Conservation (phyloP, 2,888 invertebrate species). For the Onthophagus sagittarius region DNA sequence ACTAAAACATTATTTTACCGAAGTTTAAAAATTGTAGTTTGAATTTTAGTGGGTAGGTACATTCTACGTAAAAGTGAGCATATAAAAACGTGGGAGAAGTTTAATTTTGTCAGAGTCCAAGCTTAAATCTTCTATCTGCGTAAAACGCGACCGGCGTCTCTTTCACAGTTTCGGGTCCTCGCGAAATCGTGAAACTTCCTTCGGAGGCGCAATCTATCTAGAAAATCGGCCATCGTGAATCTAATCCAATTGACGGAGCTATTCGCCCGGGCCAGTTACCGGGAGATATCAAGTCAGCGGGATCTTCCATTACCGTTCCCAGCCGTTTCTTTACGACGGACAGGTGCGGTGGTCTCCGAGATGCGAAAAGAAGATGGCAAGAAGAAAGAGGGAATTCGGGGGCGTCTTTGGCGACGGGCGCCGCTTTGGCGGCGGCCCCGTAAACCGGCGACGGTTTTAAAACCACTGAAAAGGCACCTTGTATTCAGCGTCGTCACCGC, state of each 20-base stretch:
- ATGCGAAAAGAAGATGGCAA: background rate
- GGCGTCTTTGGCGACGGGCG: background rate
- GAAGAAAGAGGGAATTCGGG: background rate
- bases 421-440: background rate
- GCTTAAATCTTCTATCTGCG: background rate
- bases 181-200: background rate
- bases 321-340: constrained; percentile 9
- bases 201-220: background rate
- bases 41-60: no score
- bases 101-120: background rate
- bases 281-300: constrained; percentile 1
- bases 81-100: background rate
- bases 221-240: background rate
- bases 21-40: no score
- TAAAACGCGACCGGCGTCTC: background rate
- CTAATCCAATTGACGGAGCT: background rate
- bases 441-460: background rate
- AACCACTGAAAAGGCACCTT: constrained; percentile 4
- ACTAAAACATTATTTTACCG: no score
- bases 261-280: background rate
- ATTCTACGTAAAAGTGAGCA: no score
- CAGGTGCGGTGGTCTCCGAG: background rate
- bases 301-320: constrained; percentile 9
- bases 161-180: background rate
- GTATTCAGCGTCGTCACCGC: constrained; percentile 7